Percentiles rank a stretch among this genome's conserved stretches.
phyloP scores from a whole-genome alignment of 2,797 vertebrate species.

The Notamacropus eugenii region DNA sequence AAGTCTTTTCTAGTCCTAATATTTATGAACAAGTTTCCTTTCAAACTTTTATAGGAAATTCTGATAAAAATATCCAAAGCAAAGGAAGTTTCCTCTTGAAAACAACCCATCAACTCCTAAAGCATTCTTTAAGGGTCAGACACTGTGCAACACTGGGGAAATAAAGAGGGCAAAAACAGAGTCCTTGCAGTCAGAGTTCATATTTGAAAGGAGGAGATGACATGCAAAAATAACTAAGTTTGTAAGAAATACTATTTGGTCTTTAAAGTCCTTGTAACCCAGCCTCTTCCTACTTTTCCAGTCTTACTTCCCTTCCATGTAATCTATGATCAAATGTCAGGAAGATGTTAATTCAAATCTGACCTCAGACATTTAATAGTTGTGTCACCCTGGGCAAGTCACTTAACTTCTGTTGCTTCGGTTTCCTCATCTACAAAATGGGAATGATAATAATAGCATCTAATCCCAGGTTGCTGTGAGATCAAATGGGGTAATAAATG shows the following conservation, averaged over 20 bases:
- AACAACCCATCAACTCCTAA: background rate
- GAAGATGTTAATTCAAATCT: background rate
- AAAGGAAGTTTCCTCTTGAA: background rate
- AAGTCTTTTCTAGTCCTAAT: slow-evolving; percentile 13
- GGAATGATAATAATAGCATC: background rate
- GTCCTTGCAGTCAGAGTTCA: background rate
- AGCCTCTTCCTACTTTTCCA: background rate
- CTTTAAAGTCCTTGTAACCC: background rate
- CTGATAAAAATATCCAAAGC: background rate
- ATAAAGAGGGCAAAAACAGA: background rate
- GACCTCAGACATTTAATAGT: background rate
- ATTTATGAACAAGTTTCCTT: slow-evolving; percentile 25
- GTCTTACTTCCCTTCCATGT: background rate
- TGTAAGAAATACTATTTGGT: background rate
- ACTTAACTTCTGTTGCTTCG: background rate
- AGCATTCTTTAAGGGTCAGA: background rate
- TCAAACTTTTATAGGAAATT: slow-evolving; percentile 9
- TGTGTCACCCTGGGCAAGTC: background rate
- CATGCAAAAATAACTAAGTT: background rate
- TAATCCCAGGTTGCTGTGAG: background rate
- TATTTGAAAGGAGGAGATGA: background rate
- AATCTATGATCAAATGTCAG: background rate
- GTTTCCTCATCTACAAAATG: background rate
- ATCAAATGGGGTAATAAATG: background rate
- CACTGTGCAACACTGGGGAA: background rate